Base-by-base conservation (phyloP, 2,888 invertebrate species). In the Miltochrista miniata region DNA sequence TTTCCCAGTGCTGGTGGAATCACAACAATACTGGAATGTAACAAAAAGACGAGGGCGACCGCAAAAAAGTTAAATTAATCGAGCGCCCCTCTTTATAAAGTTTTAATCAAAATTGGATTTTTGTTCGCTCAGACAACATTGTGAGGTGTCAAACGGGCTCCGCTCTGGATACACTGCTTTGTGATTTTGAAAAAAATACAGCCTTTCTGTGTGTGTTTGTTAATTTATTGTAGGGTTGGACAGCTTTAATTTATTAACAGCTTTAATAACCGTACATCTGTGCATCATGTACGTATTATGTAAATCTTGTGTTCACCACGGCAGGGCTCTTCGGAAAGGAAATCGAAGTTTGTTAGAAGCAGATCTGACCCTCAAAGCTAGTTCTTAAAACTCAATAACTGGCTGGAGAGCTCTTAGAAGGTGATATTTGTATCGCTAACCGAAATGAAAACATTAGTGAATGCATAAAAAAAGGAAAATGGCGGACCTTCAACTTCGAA, bases 41-140 rank as follows among this genome's bases (percentile, higher is more conserved):
- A 55, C 55, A 61, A 54, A 56, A 61, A 60, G 50, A 51, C 53
- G 51, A 40, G 33, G 51, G 50, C 45, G 12, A 55, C 59, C 63
- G 51, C 61, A 57, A 68, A 72, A 80, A 83, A 83, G 79, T 83
- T 82, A 79, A 80, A 82, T 82, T 77, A 82, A 81, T 81, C 70
- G 71, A 59, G 59, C 54, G 56, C 63, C 64, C 70, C 65, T 68
- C 68, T 64, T 73, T 72, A 67, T 63, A 67, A 79, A 82, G 74
- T 79, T 81, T 81, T 80, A 74, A 79, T 80, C 77, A 76, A 79
- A 78, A 79, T 73, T 79, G 70, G 57, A 71, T 67, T 74, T 75
- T 68, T 63, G 65, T 70, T 56, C 59, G 61, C 50, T 60, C 59
- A 62, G 51, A 47, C 56, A 58, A 62, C 56, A 64, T 59, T 61